Evolutionary conservation across 2,797 vertebrate species (phyloP).

Genomic region (Carduelis carduelis): DNA sequence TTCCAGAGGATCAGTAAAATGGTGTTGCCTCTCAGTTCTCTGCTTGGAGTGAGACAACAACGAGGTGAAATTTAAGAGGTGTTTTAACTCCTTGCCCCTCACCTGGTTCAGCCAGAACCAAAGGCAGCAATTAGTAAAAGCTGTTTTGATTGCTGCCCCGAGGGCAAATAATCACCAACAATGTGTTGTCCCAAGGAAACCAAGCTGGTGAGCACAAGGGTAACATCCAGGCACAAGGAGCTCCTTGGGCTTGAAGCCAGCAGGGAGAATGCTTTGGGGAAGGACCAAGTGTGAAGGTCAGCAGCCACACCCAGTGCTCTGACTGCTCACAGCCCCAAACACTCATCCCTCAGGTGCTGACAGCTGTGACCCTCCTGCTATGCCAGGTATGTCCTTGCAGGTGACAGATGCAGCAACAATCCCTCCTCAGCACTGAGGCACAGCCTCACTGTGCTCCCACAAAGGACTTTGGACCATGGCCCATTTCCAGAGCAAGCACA

Average conservation of each 20-base stretch:
- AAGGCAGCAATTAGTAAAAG: background rate
- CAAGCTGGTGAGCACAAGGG: fast-evolving
- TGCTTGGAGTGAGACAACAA: background rate
- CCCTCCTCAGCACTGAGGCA: background rate
- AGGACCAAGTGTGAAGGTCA: background rate
- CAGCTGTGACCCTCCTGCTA: background rate
- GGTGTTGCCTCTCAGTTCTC: background rate
- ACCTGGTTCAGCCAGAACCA: background rate
- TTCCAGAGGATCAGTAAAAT: background rate
- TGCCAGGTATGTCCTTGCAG: background rate
- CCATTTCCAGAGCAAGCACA: background rate
- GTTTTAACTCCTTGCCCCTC: background rate
- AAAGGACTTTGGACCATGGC: conserved; percentile 10
- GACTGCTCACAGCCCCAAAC: background rate
- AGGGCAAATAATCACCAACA: background rate
- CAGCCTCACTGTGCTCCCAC: background rate
- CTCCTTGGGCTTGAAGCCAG: background rate
- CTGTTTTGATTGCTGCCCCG: background rate
- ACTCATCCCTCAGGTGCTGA: background rate
- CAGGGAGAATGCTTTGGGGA: background rate
- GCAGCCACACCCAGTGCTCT: background rate
- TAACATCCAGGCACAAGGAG: background rate
- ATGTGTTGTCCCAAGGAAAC: background rate
- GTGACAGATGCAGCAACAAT: background rate
- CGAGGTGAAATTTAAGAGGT: fast-evolving